Evolutionary conservation across 2,113 vertebrate species (phyloP), one percentile per base, ranked within the genome.

Genomic region (Gavialis gangeticus): DNA sequence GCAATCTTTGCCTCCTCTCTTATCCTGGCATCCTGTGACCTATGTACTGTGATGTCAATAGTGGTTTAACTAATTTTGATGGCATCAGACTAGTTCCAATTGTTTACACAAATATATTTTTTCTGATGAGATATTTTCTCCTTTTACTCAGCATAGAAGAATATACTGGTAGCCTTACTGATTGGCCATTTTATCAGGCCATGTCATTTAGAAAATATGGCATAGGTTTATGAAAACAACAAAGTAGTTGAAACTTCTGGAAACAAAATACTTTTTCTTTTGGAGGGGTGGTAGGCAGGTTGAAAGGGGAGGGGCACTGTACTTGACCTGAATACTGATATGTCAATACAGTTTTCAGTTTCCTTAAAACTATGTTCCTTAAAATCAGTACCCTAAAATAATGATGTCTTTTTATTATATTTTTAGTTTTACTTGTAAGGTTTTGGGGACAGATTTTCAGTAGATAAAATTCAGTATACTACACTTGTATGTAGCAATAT

Each of bases 201-300:
- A 15, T 9, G 10, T 54, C 82, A 27, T 46, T n/a, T 80, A 37
- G 1, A 2, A n/a, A 79, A 69, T 63, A 85, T 0, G 0, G 19
- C 11, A n/a, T 0, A 22, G 27, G 10, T 0, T 1, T 22, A 27
- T 63, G n/a, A 73, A 81, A 46, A 46, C 46, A 46, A 46, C 46
- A 46, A 46, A 46, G 7, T 46, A 46, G 46, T 7, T 46, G 46
- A 46, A 46, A 46, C 46, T 46, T 46, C 46, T 46, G 46, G 46
- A 46, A 46, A 46, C 46, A 46, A 9, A 46, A 46, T 46, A 46
- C 46, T 46, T 46, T 46, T 46, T 46, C 46, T 46, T 46, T 46
- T 46, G 46, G 46, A 46, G 46, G 8, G 46, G 46, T 46, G 46
- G 8, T 46, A 9, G 46, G 46, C 7, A 46, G 46, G 46, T 9